Evolutionary conservation across 92 coral and sea anemone species (phyloP).

Genomic region (Parazoanthus darwini): DNA sequence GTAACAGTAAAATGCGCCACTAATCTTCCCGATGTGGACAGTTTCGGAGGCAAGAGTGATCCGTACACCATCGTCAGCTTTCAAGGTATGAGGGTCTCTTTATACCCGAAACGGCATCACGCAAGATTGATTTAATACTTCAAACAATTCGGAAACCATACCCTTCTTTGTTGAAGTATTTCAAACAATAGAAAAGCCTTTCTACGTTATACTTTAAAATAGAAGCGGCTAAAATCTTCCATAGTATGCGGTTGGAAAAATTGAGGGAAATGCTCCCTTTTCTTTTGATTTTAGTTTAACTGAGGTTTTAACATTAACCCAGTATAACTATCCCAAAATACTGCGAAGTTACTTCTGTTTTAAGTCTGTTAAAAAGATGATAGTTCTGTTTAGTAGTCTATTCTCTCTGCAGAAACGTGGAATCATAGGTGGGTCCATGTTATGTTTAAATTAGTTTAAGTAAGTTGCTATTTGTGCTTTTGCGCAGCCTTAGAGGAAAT

Average conservation of each 20-base stretch:
- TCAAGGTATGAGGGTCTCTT: slow-evolving; percentile 62
- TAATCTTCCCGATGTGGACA: slow-evolving; percentile 93
- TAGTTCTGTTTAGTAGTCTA: neutral
- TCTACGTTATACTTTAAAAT: neutral
- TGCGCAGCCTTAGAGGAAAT: neutral
- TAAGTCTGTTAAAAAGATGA: neutral
- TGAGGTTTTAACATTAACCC: neutral
- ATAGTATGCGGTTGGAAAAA: neutral
- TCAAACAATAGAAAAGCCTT: neutral
- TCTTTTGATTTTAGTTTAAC: neutral
- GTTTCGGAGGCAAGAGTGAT: slow-evolving; percentile 89
- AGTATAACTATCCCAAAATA: neutral
- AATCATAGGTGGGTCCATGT: neutral
- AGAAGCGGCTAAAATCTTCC: neutral
- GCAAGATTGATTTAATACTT: neutral
- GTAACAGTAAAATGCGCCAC: slow-evolving; percentile 78
- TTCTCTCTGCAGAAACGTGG: neutral
- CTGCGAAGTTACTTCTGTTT: neutral
- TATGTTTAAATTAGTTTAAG: neutral
- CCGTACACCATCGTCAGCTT: slow-evolving; percentile 84
- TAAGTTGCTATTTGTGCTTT: neutral
- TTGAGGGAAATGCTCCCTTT: neutral
- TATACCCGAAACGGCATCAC: neutral
- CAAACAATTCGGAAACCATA: neutral
- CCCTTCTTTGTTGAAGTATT: neutral